Evolutionary conservation across 2,797 vertebrate genomes (phyloP).

Genomic region (Geotrypetes seraphini): DNA sequence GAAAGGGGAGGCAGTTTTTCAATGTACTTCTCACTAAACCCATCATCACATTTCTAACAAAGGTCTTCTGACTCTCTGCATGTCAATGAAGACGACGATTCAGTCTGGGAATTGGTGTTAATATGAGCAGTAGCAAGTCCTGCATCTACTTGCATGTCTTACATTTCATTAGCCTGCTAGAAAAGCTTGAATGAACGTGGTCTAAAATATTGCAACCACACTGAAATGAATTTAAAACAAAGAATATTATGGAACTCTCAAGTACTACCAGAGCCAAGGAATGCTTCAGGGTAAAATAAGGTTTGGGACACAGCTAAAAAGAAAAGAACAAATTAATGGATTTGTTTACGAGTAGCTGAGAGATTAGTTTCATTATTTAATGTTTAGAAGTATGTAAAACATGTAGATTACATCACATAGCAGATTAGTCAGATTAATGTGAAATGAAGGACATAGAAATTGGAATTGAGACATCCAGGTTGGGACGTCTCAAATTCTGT

Average conservation of each 20-base stretch:
- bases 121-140: conserved; percentile 12
- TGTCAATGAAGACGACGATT: conserved; percentile 18
- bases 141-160: conserved; percentile 18
- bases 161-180: conserved; percentile 13
- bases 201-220: conserved; percentile 23
- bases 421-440: too few species aligned
- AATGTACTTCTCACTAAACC: too few species aligned
- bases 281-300: conserved; percentile 7
- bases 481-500: too few species aligned
- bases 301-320: not conserved
- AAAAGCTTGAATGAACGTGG: too few species aligned
- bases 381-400: too few species aligned
- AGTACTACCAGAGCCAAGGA: not conserved
- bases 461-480: too few species aligned
- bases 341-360: not conserved
- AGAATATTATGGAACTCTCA: conserved; percentile 4
- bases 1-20: not conserved
- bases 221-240: conserved; percentile 25
- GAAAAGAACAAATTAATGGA: not conserved
- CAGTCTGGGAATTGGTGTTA: conserved; percentile 19
- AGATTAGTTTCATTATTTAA: conserved; percentile 3
- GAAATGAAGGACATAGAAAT: too few species aligned
- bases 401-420: too few species aligned
- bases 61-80: conserved; percentile 15
- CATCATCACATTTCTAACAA: conserved; percentile 12